Base-by-base conservation (phyloP, 2,113 vertebrate genomes). In the Amia ocellicauda region DNA sequence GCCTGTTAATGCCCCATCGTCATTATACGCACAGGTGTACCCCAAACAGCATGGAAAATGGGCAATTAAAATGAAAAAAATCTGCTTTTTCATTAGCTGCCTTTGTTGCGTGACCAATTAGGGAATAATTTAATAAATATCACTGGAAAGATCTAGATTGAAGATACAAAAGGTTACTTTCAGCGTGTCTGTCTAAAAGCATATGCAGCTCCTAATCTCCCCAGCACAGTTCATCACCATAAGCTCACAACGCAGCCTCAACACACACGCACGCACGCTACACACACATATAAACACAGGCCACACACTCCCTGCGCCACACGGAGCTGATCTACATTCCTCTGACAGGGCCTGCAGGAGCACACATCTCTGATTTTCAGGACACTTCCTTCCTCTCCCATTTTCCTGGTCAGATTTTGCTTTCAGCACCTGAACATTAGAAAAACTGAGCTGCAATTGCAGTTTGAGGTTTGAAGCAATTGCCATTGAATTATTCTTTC, bases 1-100 rank as follows among this genome's bases (percentile, higher is more conserved):
- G 89, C 88, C 88, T 80, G 81, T 84, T 91, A 92, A 92, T 92
- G 89, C 87, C 91, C 88, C 84, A 87, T 87, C 93, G 91, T 93
- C 89, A 92, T 94, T 92, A 92, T 88, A 93, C 87, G 85, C 91
- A 92, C 93, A 95, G 93, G 92, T 94, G 92, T 94, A 93, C 80
- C 87, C 83, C 80, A 78, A 87, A 91, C 82, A 86, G 74, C 89
- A 91, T 83, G 88, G 82, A 86, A 96, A 97, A 94, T 92, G 91
- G 88, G 89, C 89, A 94, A 96, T 96, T 97, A 92, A 93, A 92
- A 89, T 86, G 86, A 89, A 90, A 85, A n/a, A 91, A 91, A 92
- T 89, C 90, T 89, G 90, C 81, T 89, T 93, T 94, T 95, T 91
- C 86, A 93, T 96, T 91, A 95, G 89, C 89, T 91, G 88, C 87